These are phyloP conservation scores for Rugalucina vietnamica DNA, from an alignment of 2,888 invertebrate genomes.

Conservation along the genomic window DNA sequence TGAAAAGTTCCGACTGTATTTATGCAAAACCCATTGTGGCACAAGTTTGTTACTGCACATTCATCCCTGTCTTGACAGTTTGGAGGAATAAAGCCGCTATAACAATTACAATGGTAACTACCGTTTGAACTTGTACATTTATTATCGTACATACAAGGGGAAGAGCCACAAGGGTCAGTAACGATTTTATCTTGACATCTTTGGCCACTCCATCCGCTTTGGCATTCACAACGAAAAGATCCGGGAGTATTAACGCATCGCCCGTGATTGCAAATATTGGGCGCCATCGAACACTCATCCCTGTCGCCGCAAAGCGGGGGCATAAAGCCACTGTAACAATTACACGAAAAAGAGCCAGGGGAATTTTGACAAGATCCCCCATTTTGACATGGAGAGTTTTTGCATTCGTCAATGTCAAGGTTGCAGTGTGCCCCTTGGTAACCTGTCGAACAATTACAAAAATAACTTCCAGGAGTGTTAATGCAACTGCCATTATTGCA, in stretches of 20 bases:
- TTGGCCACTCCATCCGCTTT: neutral
- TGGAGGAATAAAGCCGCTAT: neutral
- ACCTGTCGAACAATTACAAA: neutral
- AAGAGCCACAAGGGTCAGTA: neutral
- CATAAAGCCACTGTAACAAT: neutral
- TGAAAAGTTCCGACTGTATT: slow-evolving; percentile 6
- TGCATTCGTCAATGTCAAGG: neutral
- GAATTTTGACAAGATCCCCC: neutral
- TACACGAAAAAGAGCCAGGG: neutral
- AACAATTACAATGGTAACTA: neutral
- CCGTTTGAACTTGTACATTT: neutral
- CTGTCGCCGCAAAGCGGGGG: neutral
- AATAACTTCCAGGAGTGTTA: neutral
- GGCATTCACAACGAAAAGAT: slow-evolving; percentile 14
- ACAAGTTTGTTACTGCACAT: neutral
- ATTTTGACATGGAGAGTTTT: neutral
- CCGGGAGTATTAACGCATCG: slow-evolving; percentile 9
- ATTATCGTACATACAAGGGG: neutral
- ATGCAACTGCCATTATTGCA: neutral
- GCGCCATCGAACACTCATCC: neutral
- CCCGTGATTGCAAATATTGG: neutral
- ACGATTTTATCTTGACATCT: neutral
- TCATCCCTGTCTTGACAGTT: neutral
- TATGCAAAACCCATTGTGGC: neutral
- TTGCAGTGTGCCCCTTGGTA: neutral